phyloP scores from a whole-genome alignment of 2,113 vertebrate species.

The Megaleporinus macrocephalus region DNA sequence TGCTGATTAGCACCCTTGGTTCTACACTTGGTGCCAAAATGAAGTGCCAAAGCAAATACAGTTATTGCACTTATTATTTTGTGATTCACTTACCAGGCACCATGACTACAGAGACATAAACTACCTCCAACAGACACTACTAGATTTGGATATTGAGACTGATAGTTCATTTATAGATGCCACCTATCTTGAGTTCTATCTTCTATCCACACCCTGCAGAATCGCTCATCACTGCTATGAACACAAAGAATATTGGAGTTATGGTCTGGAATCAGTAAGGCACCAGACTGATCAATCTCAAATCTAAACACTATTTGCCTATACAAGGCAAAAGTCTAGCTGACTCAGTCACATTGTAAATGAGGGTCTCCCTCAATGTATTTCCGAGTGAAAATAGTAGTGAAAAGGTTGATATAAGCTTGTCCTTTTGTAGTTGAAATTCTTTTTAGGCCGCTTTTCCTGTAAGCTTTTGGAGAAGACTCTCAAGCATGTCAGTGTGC shows the following conservation, averaged over 20 bases:
- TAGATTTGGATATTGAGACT: background rate
- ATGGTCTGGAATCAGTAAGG: background rate
- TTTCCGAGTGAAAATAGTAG: no score
- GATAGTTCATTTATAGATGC: constrained; percentile 12
- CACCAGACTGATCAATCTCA: background rate
- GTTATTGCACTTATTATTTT: constrained; percentile 36
- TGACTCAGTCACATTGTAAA: no score
- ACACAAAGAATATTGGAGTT: background rate
- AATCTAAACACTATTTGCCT: background rate
- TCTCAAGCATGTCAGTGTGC: no score
- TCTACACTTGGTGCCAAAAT: constrained; percentile 8
- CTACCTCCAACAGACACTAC: background rate
- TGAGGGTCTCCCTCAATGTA: no score
- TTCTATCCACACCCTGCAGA: background rate
- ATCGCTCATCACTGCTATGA: background rate
- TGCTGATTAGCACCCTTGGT: constrained; percentile 37
- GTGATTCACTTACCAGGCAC: background rate
- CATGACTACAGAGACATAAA: constrained; percentile 8
- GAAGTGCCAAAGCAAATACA: constrained; percentile 44
- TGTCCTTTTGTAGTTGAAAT: no score
- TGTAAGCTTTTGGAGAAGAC: no score
- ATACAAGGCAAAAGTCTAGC: no score
- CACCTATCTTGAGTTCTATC: background rate
- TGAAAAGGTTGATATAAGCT: no score
- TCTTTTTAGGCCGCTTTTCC: no score